A percentile compares a stretch with the other conserved stretches of the same genome.
Conservation (phyloP, 2,888 invertebrate species). For the Caenorhabditis plicata region DNA sequence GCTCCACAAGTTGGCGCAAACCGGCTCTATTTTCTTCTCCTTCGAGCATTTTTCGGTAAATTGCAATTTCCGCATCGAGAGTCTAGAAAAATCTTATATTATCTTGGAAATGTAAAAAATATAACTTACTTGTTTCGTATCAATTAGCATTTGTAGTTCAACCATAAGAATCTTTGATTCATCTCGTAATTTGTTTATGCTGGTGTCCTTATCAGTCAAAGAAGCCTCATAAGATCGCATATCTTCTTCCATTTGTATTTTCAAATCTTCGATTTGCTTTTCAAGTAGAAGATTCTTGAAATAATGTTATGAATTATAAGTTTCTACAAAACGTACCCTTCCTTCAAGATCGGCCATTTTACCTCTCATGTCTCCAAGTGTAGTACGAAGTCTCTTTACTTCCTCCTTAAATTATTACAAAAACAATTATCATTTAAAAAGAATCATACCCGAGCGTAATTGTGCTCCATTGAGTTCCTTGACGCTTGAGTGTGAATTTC, state of each 20-base stretch:
- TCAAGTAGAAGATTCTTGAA: slow-evolving; percentile 69
- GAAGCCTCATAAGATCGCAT: slow-evolving; percentile 66
- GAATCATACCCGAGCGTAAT: slow-evolving; percentile 29
- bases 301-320: neutral
- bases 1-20: slow-evolving; percentile 64
- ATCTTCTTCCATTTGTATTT: slow-evolving; percentile 68
- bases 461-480: slow-evolving; percentile 38
- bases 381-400: slow-evolving; percentile 67
- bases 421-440: neutral
- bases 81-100: slow-evolving; percentile 56
- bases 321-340: slow-evolving; percentile 68
- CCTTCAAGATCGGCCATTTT: slow-evolving; percentile 69
- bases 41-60: slow-evolving; percentile 71
- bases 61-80: slow-evolving; percentile 70
- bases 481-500: slow-evolving; percentile 68
- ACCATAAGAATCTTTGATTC: slow-evolving; percentile 67
- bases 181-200: slow-evolving; percentile 66
- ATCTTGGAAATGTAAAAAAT: neutral
- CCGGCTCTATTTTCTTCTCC: slow-evolving; percentile 70
- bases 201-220: slow-evolving; percentile 64
- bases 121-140: slow-evolving; percentile 67
- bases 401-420: slow-evolving; percentile 27
- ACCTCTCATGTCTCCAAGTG: slow-evolving; percentile 68
- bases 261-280: slow-evolving; percentile 68
- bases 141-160: slow-evolving; percentile 67